phyloP scores from a whole-genome alignment of 2,888 invertebrate species.

The Noctua fimbriata region DNA sequence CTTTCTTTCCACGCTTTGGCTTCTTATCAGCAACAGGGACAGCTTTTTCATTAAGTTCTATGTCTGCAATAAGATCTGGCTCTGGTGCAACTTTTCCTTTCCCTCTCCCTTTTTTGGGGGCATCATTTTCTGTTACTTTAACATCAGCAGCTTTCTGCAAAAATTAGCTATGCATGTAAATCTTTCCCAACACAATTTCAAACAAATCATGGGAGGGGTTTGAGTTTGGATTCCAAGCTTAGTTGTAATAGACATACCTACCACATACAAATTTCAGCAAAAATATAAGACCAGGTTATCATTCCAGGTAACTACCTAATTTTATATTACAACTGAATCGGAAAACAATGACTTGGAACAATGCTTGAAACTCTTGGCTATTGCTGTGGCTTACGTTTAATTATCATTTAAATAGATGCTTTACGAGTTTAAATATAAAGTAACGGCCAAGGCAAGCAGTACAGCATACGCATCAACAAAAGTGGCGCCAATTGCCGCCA shows the following conservation, averaged over 20 bases:
- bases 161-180: slow-evolving; percentile 38
- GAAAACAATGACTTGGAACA: background rate
- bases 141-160: slow-evolving; percentile 84
- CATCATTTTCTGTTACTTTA: slow-evolving; percentile 80
- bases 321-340: background rate
- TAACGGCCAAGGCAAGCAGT: slow-evolving; percentile 29
- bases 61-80: slow-evolving; percentile 65
- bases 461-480: slow-evolving; percentile 40
- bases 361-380: background rate
- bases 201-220: background rate
- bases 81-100: slow-evolving; percentile 79
- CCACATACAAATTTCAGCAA: background rate
- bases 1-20: slow-evolving; percentile 81
- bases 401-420: background rate
- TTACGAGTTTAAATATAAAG: slow-evolving; percentile 11
- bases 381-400: background rate
- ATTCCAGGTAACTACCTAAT: background rate
- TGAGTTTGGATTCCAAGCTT: slow-evolving; percentile 16
- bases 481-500: slow-evolving; percentile 60
- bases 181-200: slow-evolving; percentile 7
- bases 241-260: background rate
- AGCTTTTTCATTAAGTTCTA: slow-evolving; percentile 63
- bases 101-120: slow-evolving; percentile 82
- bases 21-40: slow-evolving; percentile 73
- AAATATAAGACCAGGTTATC: background rate